Conservation (phyloP, 2,888 invertebrate species). For the Mythimna ferrago region DNA sequence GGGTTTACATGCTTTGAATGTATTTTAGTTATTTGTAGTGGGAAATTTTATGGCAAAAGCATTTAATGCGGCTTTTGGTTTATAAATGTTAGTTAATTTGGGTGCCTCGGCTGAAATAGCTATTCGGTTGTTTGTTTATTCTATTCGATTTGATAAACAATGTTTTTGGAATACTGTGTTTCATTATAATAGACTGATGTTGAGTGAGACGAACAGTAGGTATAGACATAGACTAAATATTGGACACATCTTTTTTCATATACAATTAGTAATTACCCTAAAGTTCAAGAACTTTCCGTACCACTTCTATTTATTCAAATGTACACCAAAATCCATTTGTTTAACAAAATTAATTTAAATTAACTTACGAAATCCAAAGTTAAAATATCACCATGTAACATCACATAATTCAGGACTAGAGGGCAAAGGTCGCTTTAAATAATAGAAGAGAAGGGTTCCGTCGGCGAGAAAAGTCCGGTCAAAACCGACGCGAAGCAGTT, state of each 20-base stretch:
- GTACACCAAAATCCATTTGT: slow-evolving; percentile 34
- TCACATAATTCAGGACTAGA: slow-evolving; percentile 63
- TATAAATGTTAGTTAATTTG: slow-evolving; percentile 58
- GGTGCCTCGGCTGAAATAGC: slow-evolving; percentile 18
- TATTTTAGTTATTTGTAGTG: slow-evolving; percentile 76
- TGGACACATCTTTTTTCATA: not conserved
- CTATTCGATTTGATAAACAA: not conserved
- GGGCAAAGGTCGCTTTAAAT: slow-evolving; percentile 72
- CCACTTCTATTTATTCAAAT: slow-evolving; percentile 6
- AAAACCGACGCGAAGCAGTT: slow-evolving; percentile 65
- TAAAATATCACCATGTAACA: slow-evolving; percentile 67
- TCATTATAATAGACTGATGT: not conserved
- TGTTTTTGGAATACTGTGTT: not conserved
- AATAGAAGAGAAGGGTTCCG: slow-evolving; percentile 69
- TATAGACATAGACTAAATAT: not conserved
- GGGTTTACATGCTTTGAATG: slow-evolving; percentile 77
- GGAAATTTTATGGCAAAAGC: slow-evolving; percentile 66
- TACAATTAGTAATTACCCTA: not conserved
- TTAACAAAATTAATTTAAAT: slow-evolving; percentile 58
- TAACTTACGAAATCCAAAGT: slow-evolving; percentile 58
- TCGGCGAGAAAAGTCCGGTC: slow-evolving; percentile 72
- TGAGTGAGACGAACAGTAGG: too few species aligned
- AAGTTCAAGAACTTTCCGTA: slow-evolving; percentile 5
- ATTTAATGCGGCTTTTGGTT: slow-evolving; percentile 56
- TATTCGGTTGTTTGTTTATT: slow-evolving; percentile 16